Evolutionary conservation across 23 tunicate species (phyloP).

Genomic region (Oikopleura albicans): DNA sequence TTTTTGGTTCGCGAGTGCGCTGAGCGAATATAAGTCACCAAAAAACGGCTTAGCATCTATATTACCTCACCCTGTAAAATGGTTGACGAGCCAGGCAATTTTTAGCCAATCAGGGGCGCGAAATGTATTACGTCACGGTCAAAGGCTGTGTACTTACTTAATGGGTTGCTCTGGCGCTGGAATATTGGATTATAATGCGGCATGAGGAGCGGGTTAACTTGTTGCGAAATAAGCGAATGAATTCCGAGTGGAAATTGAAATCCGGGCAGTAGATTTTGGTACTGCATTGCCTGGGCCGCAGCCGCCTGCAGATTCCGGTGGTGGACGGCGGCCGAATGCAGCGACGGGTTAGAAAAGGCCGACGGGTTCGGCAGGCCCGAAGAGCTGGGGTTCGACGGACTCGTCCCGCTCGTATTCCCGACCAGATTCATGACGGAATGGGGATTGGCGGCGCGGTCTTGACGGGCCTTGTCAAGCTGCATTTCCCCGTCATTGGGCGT

Average conservation of each 20-base stretch:
- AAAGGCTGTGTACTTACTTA: background rate
- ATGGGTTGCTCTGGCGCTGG: background rate
- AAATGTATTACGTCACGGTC: too few relatives aligned
- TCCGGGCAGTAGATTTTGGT: background rate
- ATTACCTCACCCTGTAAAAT: too few relatives aligned
- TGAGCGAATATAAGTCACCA: too few relatives aligned
- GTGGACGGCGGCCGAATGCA: constrained; percentile 13
- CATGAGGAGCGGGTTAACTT: background rate
- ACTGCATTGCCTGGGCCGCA: background rate
- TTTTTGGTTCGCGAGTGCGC: too few relatives aligned
- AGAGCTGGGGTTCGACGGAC: background rate
- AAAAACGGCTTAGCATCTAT: too few relatives aligned
- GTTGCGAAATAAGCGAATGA: background rate
- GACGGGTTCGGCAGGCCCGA: background rate
- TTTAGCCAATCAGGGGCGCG: too few relatives aligned
- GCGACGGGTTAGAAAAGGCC: constrained; percentile 5
- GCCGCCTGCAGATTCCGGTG: constrained; percentile 16
- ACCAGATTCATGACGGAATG: constrained; percentile 2
- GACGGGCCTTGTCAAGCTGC: background rate
- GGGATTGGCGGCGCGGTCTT: background rate
- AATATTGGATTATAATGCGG: constrained; percentile 1
- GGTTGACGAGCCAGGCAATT: too few relatives aligned
- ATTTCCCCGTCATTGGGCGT: background rate
- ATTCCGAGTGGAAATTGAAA: background rate
- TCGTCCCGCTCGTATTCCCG: background rate